Base-by-base conservation (phyloP, 2,113 vertebrate species). In the Paraplagusia blochii region DNA sequence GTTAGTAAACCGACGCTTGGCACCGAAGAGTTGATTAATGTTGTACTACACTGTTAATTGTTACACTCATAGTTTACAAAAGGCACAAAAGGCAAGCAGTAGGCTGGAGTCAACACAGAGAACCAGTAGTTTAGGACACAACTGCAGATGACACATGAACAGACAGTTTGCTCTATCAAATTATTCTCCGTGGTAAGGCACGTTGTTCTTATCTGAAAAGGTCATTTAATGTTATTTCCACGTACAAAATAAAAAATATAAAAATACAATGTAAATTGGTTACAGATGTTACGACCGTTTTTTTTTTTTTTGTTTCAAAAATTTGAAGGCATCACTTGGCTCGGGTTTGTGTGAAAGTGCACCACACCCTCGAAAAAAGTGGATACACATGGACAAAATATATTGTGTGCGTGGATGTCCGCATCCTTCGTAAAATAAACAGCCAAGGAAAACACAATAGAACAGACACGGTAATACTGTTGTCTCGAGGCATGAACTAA, bases 211-310 rank as follows among this genome's bases (percentile, higher is more conserved):
- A 90, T 95, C 92, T 93, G 91, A 92, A 95, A 96, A 94, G 91
- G 91, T 90, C 81, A 93, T 93, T 96, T 95, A 96, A 94, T 98
- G 92, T 97, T 96, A 95, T 94, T 89, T 85, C 73, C 93, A 95
- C 90, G 93, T 96, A 98, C 93, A 97, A 99, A 97, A 98, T 92
- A 93, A 93, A 93, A 93, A 92, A 95, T 98, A 98, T 94, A 98
- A 98, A 98, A 98, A 98, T 95, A 98, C 94, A 98, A 94, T 95
- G 95, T 94, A 94, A 96, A 96, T 91, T 93, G 94, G 94, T 96
- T 97, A 97, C 94, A 96, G 92, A 93, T 93, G 94, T 95, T 96
- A 94, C 86, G 90, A 62, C 77, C 79, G 92, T 90, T 92, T 90
- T 89, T 89, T 76, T 92, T 90, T 93, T 86, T 54, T 91, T 92